Base-by-base conservation (phyloP, 2,113 vertebrate genomes). In the Erinaceus europaeus region DNA sequence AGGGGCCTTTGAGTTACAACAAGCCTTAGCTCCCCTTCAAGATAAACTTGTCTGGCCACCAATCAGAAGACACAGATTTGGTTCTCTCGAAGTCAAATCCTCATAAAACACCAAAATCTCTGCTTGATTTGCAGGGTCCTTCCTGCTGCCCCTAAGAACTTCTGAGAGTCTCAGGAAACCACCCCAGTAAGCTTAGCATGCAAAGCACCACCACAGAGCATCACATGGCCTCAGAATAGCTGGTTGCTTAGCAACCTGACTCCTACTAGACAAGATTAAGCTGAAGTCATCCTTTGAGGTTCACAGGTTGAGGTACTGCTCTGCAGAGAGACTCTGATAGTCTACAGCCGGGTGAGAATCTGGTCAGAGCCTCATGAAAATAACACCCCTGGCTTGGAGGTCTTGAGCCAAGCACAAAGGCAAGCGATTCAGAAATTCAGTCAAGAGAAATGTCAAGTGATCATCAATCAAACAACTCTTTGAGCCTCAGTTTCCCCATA, bases 171-270 rank as follows among this genome's bases (percentile, higher is more conserved):
- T 90, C 84, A 77, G 71, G 25, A 44, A 83, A 13, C 29, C 42
- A 2, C 23, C 0, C 48, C 10, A 20, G 59, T 48, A 85, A 83
- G 8, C 13, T 52, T 76, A 90, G 72, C 78, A 79, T 12, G 71
- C 84, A 69, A 84, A 86, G 55, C 29, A 72, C 18, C 78, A 71
- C 10, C 59, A 18, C 76, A 74, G 80, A 77, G 53, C 87, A 74
- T 62, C 55, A 27, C 20, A 65, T 11, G 88, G 92, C 94, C 71
- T 68, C 23, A 67, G 12, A 55, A 20, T 7, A 32, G 76, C 68
- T 32, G 1, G 94, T 95, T 95, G 95, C 96, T 92, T 94, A 84
- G 96, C 96, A 97, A 96, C 94, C 71, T 18, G 46, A 84, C 82
- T 94, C 92, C 90, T 73, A 79, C 84, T 40, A 27, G 23, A 40